Evolutionary conservation across 1,140 invertebrate species (phyloP).

Genomic region (Lithobius niger): DNA sequence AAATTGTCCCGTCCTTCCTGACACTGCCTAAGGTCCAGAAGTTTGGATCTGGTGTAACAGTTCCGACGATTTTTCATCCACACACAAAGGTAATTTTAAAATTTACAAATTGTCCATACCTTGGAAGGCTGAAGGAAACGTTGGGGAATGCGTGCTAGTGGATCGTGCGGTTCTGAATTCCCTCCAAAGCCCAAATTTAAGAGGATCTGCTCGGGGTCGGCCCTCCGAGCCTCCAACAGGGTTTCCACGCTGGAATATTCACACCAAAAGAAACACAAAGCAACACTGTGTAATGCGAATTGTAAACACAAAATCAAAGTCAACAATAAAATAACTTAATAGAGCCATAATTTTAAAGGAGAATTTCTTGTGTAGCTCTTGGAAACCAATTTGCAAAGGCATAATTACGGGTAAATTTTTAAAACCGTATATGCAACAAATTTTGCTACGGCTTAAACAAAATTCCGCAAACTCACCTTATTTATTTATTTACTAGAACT

Average conservation of each 20-base stretch:
- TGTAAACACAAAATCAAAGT: too few species aligned
- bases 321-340: neutral
- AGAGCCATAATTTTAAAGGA: neutral
- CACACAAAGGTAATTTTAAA: too few species aligned
- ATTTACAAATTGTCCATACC: too few species aligned
- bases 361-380: neutral
- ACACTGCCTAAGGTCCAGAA: too few species aligned
- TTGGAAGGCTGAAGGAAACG: conserved; percentile 44
- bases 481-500: too few species aligned
- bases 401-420: neutral
- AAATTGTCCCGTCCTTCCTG: too few species aligned
- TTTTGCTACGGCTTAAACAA: neutral
- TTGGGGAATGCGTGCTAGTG: conserved; percentile 48
- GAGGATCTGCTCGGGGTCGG: conserved; percentile 59
- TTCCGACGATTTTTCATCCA: too few species aligned
- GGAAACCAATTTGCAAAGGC: neutral
- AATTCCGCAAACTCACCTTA: too few species aligned
- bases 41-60: too few species aligned
- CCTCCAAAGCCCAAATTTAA: conserved; percentile 49
- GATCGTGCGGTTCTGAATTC: conserved; percentile 16
- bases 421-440: neutral
- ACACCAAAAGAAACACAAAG: neutral
- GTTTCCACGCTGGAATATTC: conserved; percentile 48
- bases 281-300: too few species aligned
- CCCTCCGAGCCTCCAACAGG: conserved; percentile 50